Base-by-base conservation (phyloP, 2,797 vertebrate genomes). In the Myotis planiceps region DNA sequence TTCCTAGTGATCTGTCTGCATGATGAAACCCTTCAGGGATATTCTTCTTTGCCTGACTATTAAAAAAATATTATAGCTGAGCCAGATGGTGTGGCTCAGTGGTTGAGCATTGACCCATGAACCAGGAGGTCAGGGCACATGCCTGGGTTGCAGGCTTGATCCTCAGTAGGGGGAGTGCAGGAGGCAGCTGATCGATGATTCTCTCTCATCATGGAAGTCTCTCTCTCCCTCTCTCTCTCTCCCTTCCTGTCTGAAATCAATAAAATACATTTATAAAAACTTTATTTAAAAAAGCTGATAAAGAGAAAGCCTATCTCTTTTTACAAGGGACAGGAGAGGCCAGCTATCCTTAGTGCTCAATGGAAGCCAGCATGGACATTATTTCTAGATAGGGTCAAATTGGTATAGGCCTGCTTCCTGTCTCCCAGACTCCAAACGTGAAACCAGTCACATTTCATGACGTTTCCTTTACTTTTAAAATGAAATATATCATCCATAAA, bases 41-140 rank as follows among this genome's bases (percentile, higher is more conserved):
- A 94, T 99, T 99, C 95, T 99, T 99, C 98, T 99, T 99, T 8
- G 99, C 93, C 99, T 99, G 97, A 99, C 99, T 0, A 99, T 99
- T 98, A 99, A 0, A 99, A 99, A 99, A 99, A 60, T n/a, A 27
- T 60, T 60, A 60, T 60, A 60, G 25, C 25, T 29, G 25, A 58
- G 25, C 27, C 12, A 29, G 5, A 25, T 60, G 55, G 14, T 60
- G 5, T 60, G 53, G 53, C 53, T 55, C 53, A 55, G 53, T 55
- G 55, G 55, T 60, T 27, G 55, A 60, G 55, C 25, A 60, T 2
- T 60, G 55, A 60, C 55, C 25, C 25, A 60, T 27, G 55, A 60
- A 27, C 55, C 25, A 60, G 25, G 55, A 27, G 55, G 55, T 14
- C 55, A 60, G 55, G 55, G 27, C 12, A 29, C 10, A 60, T 60